phyloP scores from a whole-genome alignment of 2,888 invertebrate genomes.

The Amphipyra berbera region DNA sequence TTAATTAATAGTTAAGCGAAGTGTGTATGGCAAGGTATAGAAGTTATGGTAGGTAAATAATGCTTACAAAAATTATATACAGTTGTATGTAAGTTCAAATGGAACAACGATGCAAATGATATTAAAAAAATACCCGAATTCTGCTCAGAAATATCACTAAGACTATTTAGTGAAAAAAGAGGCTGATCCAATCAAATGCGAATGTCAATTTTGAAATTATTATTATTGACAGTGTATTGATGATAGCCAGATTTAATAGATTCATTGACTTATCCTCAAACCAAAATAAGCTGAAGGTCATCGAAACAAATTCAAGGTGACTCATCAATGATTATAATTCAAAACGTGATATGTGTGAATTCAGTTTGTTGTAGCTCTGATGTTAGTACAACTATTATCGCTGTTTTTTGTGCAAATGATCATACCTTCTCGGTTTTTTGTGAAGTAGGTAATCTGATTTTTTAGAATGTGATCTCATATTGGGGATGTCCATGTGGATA shows the following conservation, averaged over 20 bases:
- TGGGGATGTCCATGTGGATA: neutral
- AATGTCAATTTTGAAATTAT: neutral
- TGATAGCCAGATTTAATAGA: constrained; percentile 8
- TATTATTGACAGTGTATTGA: neutral
- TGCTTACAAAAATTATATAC: too few relatives aligned
- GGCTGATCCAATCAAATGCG: too few relatives aligned
- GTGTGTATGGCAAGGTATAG: too few relatives aligned
- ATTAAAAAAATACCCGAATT: too few relatives aligned
- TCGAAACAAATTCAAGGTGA: constrained; percentile 33
- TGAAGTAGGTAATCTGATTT: neutral
- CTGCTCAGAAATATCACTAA: too few relatives aligned
- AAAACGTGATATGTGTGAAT: constrained; percentile 31
- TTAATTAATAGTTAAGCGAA: too few relatives aligned
- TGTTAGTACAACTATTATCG: constrained; percentile 9
- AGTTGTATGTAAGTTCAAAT: too few relatives aligned
- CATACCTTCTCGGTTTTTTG: constrained; percentile 2
- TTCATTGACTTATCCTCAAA: constrained; percentile 24
- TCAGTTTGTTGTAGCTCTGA: constrained; percentile 15
- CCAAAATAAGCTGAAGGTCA: constrained; percentile 33
- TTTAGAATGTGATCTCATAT: constrained; percentile 18
- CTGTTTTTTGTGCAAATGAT: constrained; percentile 5
- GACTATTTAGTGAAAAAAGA: too few relatives aligned
- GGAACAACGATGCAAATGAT: too few relatives aligned
- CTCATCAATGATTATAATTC: constrained; percentile 58
- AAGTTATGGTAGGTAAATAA: too few relatives aligned